Conservation (phyloP, 2,888 invertebrate species). For the Hirtodrosophila confusa region DNA sequence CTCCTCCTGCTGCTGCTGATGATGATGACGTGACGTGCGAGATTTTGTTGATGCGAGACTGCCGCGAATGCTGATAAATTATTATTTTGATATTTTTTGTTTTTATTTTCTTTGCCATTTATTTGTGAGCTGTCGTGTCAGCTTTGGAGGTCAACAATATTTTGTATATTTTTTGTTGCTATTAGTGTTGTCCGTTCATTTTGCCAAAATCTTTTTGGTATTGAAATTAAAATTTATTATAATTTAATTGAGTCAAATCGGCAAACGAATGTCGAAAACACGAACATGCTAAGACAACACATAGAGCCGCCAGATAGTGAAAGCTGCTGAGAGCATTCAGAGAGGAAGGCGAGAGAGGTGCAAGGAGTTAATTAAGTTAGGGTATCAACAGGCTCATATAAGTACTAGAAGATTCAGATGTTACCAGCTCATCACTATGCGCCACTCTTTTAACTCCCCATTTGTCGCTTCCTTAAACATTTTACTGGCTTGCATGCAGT, state of each 20-base stretch:
- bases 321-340: background rate
- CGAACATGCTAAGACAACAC: conserved; percentile 1
- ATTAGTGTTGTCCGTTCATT: conserved; percentile 23
- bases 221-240: conserved; percentile 73
- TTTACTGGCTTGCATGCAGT: too few relatives aligned
- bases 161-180: conserved; percentile 48
- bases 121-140: conserved; percentile 73
- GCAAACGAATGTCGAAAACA: conserved; percentile 30
- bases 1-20: conserved; percentile 14
- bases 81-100: conserved; percentile 50
- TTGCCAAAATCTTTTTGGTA: conserved; percentile 53
- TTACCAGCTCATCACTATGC: too few relatives aligned
- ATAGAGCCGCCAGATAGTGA: background rate
- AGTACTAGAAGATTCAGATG: too few relatives aligned
- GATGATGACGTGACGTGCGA: conserved; percentile 75
- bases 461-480: too few relatives aligned
- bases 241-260: conserved; percentile 70
- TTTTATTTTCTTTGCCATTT: conserved; percentile 38
- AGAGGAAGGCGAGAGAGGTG: background rate
- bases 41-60: conserved; percentile 67
- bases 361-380: background rate
- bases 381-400: too few relatives aligned
- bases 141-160: conserved; percentile 69
- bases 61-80: conserved; percentile 69
- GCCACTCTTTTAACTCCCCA: too few relatives aligned